A percentile compares a stretch with the other conserved stretches of the same genome.
Conservation (phyloP, 1,140 invertebrate species). For the Drosophila subobscura region DNA sequence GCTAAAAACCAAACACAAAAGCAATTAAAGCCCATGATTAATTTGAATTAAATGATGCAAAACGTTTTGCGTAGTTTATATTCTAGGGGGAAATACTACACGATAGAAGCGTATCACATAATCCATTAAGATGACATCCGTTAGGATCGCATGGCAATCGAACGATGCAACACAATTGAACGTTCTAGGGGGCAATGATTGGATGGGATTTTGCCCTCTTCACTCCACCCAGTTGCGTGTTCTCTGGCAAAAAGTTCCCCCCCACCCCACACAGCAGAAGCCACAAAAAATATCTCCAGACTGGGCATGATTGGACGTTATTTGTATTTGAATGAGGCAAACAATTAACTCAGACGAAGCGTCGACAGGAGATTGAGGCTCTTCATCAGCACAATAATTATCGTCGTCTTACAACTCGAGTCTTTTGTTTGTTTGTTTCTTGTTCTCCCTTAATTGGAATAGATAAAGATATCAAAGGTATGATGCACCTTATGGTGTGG, state of each 20-base stretch:
- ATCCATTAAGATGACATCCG: conserved; percentile 28
- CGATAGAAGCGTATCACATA: conserved; percentile 1
- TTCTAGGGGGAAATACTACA: conserved; percentile 21
- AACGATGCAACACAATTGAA: conserved; percentile 9
- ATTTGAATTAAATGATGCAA: not conserved
- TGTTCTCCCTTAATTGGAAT: conserved; percentile 13
- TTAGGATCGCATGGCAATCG: conserved; percentile 33
- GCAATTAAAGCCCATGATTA: conserved; percentile 10
- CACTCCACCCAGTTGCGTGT: conserved; percentile 38
- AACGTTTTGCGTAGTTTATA: conserved; percentile 4
- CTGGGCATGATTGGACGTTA: conserved; percentile 19
- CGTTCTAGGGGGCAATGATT: no score
- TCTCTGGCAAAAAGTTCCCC: conserved; percentile 34
- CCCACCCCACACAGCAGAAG: conserved; percentile 2
- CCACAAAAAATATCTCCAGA: conserved; percentile 27
- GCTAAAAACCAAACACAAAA: conserved; percentile 1
- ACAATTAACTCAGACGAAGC: conserved; percentile 44
- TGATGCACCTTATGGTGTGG: no score
- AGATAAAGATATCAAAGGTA: conserved; percentile 22
- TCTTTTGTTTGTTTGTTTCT: conserved; percentile 1
- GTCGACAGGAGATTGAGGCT: conserved; percentile 44
- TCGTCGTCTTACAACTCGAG: conserved; percentile 31
- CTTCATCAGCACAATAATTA: conserved; percentile 28
- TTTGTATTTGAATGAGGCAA: conserved; percentile 19
- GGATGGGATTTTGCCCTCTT: conserved; percentile 6